Conservation (phyloP, 2,113 vertebrate genomes). For the Cyanistes caeruleus region DNA sequence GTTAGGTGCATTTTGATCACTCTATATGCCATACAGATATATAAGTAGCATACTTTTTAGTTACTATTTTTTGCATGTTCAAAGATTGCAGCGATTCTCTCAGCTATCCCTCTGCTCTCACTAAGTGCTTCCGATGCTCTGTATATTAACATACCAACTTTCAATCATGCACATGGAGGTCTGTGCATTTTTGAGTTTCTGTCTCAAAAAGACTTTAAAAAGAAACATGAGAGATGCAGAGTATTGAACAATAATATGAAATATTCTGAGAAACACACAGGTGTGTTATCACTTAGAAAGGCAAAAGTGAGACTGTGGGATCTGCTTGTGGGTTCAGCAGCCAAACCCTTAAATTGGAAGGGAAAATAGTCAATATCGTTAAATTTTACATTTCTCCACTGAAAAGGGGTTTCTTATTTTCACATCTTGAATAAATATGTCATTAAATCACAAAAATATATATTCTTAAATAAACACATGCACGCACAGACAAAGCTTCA, state of each 20-base stretch:
- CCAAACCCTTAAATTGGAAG: background rate
- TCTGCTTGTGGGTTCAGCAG: background rate
- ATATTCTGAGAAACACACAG: background rate
- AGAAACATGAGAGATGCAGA: rapidly evolving
- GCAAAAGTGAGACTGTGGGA: rapidly evolving
- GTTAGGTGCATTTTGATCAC: background rate
- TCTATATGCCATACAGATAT: background rate
- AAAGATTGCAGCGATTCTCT: background rate
- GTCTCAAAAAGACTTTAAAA: background rate
- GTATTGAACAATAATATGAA: background rate
- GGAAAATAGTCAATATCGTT: background rate
- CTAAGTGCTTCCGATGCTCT: background rate
- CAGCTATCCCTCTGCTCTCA: background rate
- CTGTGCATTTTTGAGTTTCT: background rate
- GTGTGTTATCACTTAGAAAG: background rate
- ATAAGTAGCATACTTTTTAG: background rate
- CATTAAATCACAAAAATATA: background rate
- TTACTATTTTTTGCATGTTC: background rate
- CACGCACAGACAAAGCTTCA: background rate
- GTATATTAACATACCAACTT: background rate
- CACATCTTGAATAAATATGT: background rate
- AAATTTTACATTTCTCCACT: background rate
- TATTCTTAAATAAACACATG: background rate
- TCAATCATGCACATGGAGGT: background rate
- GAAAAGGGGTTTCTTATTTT: background rate